Evolutionary conservation across 2,888 invertebrate genomes (phyloP), one percentile per base, ranked within the genome.

Genomic region (Agonopterix arenella): DNA sequence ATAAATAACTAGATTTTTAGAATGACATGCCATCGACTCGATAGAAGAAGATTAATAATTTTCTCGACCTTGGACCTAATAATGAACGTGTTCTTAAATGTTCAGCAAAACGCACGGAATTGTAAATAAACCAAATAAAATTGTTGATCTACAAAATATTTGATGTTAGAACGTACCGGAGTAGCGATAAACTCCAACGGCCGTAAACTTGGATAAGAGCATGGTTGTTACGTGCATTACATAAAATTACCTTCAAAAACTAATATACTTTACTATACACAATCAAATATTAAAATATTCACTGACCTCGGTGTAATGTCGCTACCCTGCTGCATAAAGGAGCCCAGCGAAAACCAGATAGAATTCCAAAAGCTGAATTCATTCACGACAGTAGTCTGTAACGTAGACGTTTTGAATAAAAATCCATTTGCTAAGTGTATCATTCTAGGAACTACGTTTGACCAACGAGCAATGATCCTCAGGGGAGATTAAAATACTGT

Each of bases 271-370:
- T 56, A 62, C 54, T 59, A 60, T 56, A 58, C 49, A 56, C 50
- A 58, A 56, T 62, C 49, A 60, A 59, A 62, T 61, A 66, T 64
- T 61, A 62, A 70, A 66, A 64, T 64, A 71, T 69, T 58, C 51
- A 76, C 84, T 84, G 90, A 97, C 94, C 97, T 94, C 42, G 99
- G 99, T 54, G 97, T 95, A 66, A 98, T 94, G 82, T 98, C 98
- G 74, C 97, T 97, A 52, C 99, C 98, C 84, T 99, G 99, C 82
- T 99, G 98, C 97, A 99, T 98, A 80, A 99, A 96, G 46, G 99
- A 98, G 18, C 98, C 98, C 66, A 99, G 89, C 0, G 98, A 94
- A 86, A 99, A 99, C 99, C 99, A 99, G 61, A 99, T 92, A 52
- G 97, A 97, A 89, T 99, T 99, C 84, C 97, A 92, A 73, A 99